These are phyloP conservation scores for Drosophila sp. DNA, from an alignment of 1,140 invertebrate genomes.

Conservation along the genomic window DNA sequence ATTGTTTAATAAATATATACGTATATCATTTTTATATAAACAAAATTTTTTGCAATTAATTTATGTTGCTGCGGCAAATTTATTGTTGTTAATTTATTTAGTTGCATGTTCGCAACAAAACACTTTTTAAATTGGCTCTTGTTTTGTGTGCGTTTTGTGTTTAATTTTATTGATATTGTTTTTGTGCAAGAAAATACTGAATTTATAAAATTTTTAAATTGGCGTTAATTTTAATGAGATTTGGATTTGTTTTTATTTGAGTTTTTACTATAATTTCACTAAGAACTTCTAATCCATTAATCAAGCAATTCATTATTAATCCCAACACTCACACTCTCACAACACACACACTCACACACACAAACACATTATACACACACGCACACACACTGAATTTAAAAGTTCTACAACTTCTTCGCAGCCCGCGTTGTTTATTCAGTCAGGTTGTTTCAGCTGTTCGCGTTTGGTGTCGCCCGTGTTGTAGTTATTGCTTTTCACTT, in stretches of 20 bases:
- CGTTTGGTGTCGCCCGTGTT: constrained; percentile 19
- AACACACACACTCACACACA: constrained; percentile 10
- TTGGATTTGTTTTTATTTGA: constrained; percentile 22
- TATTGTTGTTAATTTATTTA: constrained; percentile 16
- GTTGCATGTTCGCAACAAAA: background rate
- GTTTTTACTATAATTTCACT: constrained; percentile 3
- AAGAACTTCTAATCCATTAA: background rate
- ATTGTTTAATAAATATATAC: constrained; percentile 63
- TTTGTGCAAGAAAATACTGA: constrained; percentile 77
- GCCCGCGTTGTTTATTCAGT: constrained; percentile 31
- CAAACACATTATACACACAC: constrained; percentile 3
- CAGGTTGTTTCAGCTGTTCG: constrained; percentile 23
- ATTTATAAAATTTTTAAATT: constrained; percentile 21
- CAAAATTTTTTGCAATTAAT: constrained; percentile 48
- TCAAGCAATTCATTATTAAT: constrained; percentile 5
- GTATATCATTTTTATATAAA: constrained; percentile 55
- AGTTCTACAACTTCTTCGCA: background rate
- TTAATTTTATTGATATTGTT: constrained; percentile 40
- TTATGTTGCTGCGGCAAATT: constrained; percentile 37
- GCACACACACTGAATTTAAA: background rate
- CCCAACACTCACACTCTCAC: background rate
- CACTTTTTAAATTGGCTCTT: constrained; percentile 44
- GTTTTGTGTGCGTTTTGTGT: constrained; percentile 50
- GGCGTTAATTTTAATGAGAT: constrained; percentile 18
- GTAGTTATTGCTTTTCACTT: constrained; percentile 12